Conservation (phyloP, 2,113 vertebrate species). For the Gymnorhina tibicen region DNA sequence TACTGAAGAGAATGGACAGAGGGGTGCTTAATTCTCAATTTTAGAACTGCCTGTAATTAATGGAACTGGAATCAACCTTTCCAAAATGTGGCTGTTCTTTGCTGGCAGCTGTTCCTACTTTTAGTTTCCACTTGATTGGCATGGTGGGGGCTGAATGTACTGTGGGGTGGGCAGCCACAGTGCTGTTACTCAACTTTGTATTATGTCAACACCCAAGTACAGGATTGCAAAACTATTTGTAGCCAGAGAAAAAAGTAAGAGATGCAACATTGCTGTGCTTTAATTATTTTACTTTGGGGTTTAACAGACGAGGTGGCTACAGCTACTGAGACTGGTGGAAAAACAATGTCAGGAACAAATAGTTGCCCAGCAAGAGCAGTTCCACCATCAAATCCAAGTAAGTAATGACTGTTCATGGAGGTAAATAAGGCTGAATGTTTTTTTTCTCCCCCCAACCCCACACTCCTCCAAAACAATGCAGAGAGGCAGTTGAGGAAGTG, state of each 20-base stretch:
- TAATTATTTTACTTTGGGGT: constrained; percentile 41
- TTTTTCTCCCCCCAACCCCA: background rate
- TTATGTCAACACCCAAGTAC: background rate
- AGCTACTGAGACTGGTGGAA: constrained; percentile 88
- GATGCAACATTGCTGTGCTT: background rate
- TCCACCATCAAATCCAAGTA: constrained; percentile 91
- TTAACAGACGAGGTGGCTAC: constrained; percentile 86
- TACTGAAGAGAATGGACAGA: background rate
- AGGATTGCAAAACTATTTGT: background rate
- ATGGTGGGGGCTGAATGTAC: background rate
- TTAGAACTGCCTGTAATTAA: background rate
- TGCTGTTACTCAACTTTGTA: background rate
- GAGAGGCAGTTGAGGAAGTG: background rate
- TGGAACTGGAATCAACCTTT: background rate
- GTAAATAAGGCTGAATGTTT: background rate
- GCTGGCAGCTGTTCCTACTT: background rate
- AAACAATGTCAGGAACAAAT: constrained; percentile 94
- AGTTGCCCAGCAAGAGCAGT: constrained; percentile 88
- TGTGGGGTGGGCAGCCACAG: background rate
- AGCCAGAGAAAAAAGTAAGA: background rate
- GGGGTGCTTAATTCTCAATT: background rate
- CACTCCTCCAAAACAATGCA: background rate
- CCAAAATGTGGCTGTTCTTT: background rate
- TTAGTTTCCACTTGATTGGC: background rate
- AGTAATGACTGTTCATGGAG: constrained; percentile 8